Evolutionary conservation across 2,113 vertebrate genomes (phyloP).

Genomic region (Podilymbus podiceps): DNA sequence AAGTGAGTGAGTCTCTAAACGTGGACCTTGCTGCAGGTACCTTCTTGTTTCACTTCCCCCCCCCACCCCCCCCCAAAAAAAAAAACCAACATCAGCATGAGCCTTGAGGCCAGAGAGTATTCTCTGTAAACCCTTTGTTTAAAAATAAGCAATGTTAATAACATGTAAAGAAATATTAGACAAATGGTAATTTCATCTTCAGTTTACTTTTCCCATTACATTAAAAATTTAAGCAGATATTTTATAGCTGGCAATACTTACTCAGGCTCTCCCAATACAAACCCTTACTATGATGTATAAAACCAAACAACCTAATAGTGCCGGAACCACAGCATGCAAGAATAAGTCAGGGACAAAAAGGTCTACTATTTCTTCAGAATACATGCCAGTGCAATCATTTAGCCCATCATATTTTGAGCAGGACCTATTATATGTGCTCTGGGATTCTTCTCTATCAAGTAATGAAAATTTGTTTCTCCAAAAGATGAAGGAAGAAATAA

Average conservation of each 20-base stretch:
- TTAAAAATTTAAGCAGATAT: conserved; percentile 26
- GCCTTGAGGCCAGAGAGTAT: not conserved
- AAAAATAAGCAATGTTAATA: not conserved
- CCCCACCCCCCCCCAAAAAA: no score
- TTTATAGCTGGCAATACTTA: conserved; percentile 26
- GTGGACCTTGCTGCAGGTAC: not conserved
- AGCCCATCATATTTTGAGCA: conserved; percentile 27
- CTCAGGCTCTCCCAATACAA: conserved; percentile 11
- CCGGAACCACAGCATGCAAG: conserved; percentile 18
- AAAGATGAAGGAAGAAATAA: conserved; percentile 37
- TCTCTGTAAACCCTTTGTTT: not conserved
- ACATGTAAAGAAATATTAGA: not conserved
- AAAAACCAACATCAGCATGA: not conserved
- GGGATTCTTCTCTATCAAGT: not conserved
- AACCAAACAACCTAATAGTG: conserved; percentile 16
- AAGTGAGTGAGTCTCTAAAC: not conserved
- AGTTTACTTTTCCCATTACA: conserved; percentile 34
- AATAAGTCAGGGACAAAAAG: conserved; percentile 34
- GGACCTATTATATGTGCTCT: not conserved
- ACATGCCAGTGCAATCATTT: not conserved
- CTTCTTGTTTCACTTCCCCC: not conserved
- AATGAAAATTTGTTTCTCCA: conserved; percentile 24
- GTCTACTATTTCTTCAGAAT: conserved; percentile 30
- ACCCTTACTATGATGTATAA: conserved; percentile 14
- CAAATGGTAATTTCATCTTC: conserved; percentile 43